Base-by-base conservation (phyloP, 2,113 vertebrate species). In the Lasiurus cinereus region DNA sequence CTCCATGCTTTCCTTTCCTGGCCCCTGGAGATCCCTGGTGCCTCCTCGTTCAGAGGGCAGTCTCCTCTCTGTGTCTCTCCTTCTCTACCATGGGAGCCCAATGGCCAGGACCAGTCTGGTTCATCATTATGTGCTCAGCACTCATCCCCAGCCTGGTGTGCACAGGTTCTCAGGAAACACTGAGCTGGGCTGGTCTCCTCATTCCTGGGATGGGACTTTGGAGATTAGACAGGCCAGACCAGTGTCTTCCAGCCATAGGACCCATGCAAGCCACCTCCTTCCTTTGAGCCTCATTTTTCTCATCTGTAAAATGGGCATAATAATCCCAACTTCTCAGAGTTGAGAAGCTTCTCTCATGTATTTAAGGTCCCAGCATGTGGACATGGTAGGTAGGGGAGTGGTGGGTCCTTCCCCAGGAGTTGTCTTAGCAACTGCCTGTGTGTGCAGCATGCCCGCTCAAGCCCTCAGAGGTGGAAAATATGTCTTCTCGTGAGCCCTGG, bases 1-100 rank as follows among this genome's bases (percentile, higher is more conserved):
- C 33, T 94, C 89, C 62, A 31, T 79, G 83, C 29, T 80, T 77
- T 89, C 67, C 64, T 90, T 76, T 83, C 36, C 56, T 39, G 19
- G n/a, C 2, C n/a, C 13, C 64, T 80, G 24, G 12, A 36, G 22
- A 36, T 29, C 64, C n/a, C 10, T 19, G 14, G 76, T 69, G 13
- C 64, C 62, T 83, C 31, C 46, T 69, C 33, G 48, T 54, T 52
- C 83, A 89, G 67, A 82, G 13, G 11, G 1, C 19, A 50, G 10
- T 27, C 27, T 4, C n/a, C 52, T 77, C 74, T 70, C 82, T 86
- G n/a, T 50, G 50, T 59, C 18, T 83, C 48, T 87, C 46, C 27
- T 80, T 9, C 22, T 52, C 21, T 1, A 9, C 19, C n/a, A 15
- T 18, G n/a, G n/a, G 36, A 50, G 29, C 8, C 50, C 50, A 22